phyloP scores from a whole-genome alignment of 2,888 invertebrate species.

The Ceramica pisi region DNA sequence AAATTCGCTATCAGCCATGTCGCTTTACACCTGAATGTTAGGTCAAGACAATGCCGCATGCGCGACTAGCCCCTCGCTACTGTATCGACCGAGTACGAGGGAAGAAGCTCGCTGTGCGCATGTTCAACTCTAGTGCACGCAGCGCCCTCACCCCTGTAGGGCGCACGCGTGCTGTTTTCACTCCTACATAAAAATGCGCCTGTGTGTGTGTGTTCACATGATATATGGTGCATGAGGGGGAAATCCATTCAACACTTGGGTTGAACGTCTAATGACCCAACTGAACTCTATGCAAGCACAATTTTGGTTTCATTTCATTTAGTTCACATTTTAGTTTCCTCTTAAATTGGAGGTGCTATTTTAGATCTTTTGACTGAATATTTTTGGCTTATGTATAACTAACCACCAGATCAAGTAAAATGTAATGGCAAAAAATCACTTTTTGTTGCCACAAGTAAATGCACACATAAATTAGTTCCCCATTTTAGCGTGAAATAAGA shows the following conservation, averaged over 20 bases:
- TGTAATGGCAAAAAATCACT: too few species aligned
- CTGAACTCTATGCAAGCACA: not conserved
- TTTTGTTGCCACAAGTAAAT: too few species aligned
- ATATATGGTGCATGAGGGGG: conserved; percentile 77
- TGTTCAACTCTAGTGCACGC: conserved; percentile 73
- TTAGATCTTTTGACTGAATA: not conserved
- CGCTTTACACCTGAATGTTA: conserved; percentile 93
- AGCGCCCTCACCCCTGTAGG: conserved; percentile 52
- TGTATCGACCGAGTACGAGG: conserved; percentile 80
- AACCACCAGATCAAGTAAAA: too few species aligned
- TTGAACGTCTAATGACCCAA: conserved; percentile 7
- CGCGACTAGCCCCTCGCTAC: conserved; percentile 75
- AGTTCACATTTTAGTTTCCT: too few species aligned
- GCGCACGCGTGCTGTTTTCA: conserved; percentile 69
- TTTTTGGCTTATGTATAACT: too few species aligned
- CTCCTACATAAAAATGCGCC: conserved; percentile 60
- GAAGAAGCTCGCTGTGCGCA: conserved; percentile 70
- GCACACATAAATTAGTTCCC: too few species aligned
- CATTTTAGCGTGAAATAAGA: too few species aligned
- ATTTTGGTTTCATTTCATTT: too few species aligned
- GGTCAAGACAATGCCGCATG: conserved; percentile 79
- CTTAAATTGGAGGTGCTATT: not conserved
- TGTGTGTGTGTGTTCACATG: conserved; percentile 52
- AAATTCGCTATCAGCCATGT: conserved; percentile 98
- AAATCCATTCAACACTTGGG: conserved; percentile 68